These are phyloP conservation scores for Hydrochoerus hydrochaeris DNA, from an alignment of 2,113 vertebrate genomes.

Conservation along the genomic window DNA sequence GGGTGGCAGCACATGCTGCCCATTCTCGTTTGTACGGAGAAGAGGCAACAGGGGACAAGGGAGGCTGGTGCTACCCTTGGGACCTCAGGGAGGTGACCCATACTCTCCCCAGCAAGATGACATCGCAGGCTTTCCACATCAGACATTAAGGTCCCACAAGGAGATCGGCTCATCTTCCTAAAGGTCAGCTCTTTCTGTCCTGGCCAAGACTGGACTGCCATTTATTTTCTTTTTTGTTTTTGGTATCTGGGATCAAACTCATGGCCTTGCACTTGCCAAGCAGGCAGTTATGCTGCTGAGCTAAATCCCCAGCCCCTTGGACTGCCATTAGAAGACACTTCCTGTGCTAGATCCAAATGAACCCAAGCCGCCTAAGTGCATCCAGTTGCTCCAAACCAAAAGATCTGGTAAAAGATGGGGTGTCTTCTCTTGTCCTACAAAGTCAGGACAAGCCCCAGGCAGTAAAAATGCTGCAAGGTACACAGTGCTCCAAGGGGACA, in stretches of 20 bases:
- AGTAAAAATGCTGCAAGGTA: not conserved
- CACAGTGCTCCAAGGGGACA: not conserved
- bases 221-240: too few species aligned
- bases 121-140: not conserved
- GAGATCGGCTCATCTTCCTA: not conserved
- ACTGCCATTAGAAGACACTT: not conserved
- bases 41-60: rapidly evolving
- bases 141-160: rapidly evolving
- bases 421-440: not conserved
- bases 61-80: rapidly evolving
- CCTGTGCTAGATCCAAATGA: not conserved
- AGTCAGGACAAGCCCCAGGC: not conserved
- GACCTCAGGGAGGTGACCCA: not conserved
- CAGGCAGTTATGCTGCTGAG: too few species aligned
- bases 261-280: too few species aligned
- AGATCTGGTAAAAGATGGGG: rapidly evolving
- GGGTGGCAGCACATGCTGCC: not conserved
- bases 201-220: not conserved
- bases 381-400: too few species aligned
- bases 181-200: not conserved
- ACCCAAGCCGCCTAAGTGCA: not conserved
- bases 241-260: too few species aligned
- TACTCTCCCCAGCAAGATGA: not conserved
- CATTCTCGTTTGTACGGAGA: too few species aligned
- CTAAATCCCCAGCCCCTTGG: too few species aligned